phyloP scores from a whole-genome alignment of 1,140 invertebrate species.

The Himalopsyche phryganea region DNA sequence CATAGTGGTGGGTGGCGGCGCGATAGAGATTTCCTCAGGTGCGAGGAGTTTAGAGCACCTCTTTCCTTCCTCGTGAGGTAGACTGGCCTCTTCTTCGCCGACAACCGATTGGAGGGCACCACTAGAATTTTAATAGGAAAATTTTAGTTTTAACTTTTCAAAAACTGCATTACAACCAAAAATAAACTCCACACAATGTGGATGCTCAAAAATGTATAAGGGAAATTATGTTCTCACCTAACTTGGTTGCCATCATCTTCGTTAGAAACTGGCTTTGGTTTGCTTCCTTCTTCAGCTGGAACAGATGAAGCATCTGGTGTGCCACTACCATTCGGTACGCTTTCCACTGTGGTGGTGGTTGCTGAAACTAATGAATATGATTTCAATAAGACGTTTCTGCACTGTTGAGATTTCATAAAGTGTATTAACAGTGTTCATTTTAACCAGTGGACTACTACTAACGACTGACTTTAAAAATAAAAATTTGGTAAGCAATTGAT shows the following conservation, averaged over 20 bases:
- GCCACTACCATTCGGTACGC: not conserved
- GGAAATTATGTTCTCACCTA: constrained; percentile 10
- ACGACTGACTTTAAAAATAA: too few species aligned
- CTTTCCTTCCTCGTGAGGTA: not conserved
- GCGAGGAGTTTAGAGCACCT: constrained; percentile 11
- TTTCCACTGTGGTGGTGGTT: not conserved
- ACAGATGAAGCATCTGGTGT: not conserved
- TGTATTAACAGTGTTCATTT: too few species aligned
- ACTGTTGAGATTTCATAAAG: too few species aligned
- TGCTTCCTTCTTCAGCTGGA: not conserved
- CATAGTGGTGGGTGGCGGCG: constrained; percentile 13
- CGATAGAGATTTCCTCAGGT: constrained; percentile 11
- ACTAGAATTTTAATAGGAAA: too few species aligned
- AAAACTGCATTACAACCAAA: not conserved
- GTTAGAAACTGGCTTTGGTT: constrained; percentile 12
- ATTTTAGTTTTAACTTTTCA: not conserved
- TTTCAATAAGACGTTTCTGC: too few species aligned
- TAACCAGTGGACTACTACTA: too few species aligned
- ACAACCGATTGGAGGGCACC: constrained; percentile 21
- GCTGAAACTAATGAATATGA: not conserved
- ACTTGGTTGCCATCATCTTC: constrained; percentile 30
- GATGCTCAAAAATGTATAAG: too few species aligned
- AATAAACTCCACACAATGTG: not conserved
- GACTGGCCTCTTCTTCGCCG: constrained; percentile 17
- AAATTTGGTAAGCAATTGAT: too few species aligned